A percentile compares a stretch with the other conserved stretches of the same genome.
These are phyloP conservation scores for Capricornis sumatraensis DNA, from an alignment of 2,113 vertebrate genomes.

Conservation along the genomic window DNA sequence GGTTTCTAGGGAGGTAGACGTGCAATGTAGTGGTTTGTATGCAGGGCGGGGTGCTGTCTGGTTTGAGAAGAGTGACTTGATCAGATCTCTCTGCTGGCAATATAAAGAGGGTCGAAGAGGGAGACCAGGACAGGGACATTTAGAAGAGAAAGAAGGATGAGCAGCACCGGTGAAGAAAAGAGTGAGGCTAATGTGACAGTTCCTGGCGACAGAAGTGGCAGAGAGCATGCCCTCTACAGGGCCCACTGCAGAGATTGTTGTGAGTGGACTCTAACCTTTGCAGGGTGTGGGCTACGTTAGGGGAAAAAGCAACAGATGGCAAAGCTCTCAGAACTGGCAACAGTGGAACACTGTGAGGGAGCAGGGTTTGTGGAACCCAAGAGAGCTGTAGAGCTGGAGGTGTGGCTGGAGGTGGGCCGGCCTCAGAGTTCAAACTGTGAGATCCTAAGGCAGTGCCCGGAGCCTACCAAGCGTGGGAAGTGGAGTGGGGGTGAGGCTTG, in stretches of 20 bases:
- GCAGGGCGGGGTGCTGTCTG: no score
- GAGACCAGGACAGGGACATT: background rate
- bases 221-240: background rate
- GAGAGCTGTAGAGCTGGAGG: background rate
- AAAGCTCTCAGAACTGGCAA: background rate
- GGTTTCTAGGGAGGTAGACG: accelerated
- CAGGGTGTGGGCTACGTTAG: background rate
- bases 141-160: background rate
- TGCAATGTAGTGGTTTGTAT: background rate
- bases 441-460: background rate
- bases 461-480: background rate
- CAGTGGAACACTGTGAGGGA: background rate
- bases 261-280: background rate
- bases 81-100: background rate
- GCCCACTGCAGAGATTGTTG: accelerated
- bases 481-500: background rate
- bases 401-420: background rate
- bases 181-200: background rate
- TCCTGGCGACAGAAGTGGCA: background rate
- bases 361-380: background rate
- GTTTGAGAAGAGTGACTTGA: background rate
- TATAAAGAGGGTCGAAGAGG: background rate
- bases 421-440: background rate
- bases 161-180: background rate
- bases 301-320: background rate